phyloP scores from a whole-genome alignment of 2,888 invertebrate species.

The Eurois occulta region DNA sequence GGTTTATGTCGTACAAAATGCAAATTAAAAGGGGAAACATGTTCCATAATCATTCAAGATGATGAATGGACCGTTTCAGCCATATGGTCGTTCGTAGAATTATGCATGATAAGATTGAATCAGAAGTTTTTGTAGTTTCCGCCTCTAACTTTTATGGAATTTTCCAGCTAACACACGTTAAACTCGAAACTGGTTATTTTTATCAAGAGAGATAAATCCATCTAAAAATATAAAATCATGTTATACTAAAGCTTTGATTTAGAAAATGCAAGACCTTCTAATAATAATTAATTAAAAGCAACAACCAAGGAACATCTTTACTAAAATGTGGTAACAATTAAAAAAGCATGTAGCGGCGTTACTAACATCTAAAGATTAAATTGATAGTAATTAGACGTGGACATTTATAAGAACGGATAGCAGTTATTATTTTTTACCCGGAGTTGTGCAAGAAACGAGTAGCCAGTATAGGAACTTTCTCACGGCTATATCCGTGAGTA shows the following conservation, averaged over 20 bases:
- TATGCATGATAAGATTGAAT: constrained; percentile 54
- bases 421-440: constrained; percentile 68
- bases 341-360: constrained; percentile 40
- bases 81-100: constrained; percentile 52
- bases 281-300: not conserved
- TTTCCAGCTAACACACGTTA: constrained; percentile 19
- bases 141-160: constrained; percentile 33
- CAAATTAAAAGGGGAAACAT: constrained; percentile 72
- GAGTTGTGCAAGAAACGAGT: constrained; percentile 45
- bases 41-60: constrained; percentile 76
- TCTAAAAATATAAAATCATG: not conserved
- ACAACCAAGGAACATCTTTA: not conserved
- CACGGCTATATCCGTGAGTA: constrained; percentile 57
- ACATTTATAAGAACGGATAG: constrained; percentile 67
- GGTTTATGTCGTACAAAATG: constrained; percentile 71
- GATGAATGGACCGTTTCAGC: constrained; percentile 73
- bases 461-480: constrained; percentile 51
- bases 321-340: constrained; percentile 38
- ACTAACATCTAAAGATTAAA: constrained; percentile 57
- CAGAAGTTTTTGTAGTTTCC: constrained; percentile 31
- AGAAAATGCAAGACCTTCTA: not conserved
- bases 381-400: constrained; percentile 66
- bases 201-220: not conserved
- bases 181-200: not conserved
- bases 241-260: not conserved